Evolutionary conservation across 2,797 vertebrate species (phyloP).

Genomic region (Brachymystax lenok): DNA sequence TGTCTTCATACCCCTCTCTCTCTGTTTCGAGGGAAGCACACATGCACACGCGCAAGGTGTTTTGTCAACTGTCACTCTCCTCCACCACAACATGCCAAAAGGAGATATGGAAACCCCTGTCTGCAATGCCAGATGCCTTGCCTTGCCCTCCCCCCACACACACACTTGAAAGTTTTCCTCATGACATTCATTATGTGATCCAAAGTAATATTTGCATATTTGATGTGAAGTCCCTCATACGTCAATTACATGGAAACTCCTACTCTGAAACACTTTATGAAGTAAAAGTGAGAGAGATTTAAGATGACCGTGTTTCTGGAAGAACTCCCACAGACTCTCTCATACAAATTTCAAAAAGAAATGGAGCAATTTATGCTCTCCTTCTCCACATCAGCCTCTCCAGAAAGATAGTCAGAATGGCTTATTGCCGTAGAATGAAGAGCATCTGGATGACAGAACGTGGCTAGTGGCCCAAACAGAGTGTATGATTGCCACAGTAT

Average conservation of each 20-base stretch:
- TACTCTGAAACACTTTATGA: neutral
- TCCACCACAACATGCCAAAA: neutral
- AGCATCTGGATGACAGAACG: neutral
- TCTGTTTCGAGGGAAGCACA: neutral
- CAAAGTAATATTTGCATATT: neutral
- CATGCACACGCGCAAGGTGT: neutral
- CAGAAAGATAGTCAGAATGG: neutral
- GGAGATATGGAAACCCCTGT: neutral
- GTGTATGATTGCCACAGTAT: neutral
- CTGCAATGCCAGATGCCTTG: neutral
- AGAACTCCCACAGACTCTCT: neutral
- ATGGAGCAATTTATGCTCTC: neutral
- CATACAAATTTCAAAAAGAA: constrained; percentile 1
- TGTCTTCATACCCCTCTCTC: neutral
- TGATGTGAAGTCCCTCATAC: neutral
- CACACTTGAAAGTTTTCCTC: neutral
- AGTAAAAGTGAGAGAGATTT: neutral
- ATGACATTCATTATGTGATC: neutral
- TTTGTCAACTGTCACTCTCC: neutral
- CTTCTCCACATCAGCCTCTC: neutral
- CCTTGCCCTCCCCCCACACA: neutral
- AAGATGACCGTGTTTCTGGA: constrained; percentile 11
- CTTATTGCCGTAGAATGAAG: neutral
- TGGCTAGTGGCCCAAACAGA: neutral
- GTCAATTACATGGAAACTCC: neutral